Evolutionary conservation across 1,140 invertebrate species (phyloP).

Genomic region (Cydia pomonella): DNA sequence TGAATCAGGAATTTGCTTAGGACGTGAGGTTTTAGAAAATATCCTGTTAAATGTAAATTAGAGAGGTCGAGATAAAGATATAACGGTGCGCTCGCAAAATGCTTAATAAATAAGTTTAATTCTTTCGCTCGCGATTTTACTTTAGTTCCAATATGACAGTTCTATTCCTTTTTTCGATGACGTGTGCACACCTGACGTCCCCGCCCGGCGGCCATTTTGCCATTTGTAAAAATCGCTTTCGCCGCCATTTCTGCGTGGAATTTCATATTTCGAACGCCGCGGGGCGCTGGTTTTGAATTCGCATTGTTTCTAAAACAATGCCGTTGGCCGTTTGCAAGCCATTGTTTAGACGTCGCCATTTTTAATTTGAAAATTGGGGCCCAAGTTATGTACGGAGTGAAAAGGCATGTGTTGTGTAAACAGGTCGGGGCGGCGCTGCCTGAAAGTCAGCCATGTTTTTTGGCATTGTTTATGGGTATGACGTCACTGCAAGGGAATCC

Average conservation of each 20-base stretch:
- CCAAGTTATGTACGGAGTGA: slow-evolving; percentile 42
- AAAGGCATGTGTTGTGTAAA: slow-evolving; percentile 2
- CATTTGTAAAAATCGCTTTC: slow-evolving; percentile 78
- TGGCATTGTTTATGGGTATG: background rate
- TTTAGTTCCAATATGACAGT: background rate
- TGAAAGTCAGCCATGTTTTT: slow-evolving; percentile 25
- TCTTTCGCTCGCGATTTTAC: slow-evolving; percentile 46
- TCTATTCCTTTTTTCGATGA: background rate
- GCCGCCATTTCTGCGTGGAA: slow-evolving; percentile 75
- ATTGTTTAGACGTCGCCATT: slow-evolving; percentile 74
- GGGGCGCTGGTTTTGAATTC: slow-evolving; percentile 73
- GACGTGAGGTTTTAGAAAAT: slow-evolving; percentile 69
- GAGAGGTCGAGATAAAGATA: slow-evolving; percentile 60
- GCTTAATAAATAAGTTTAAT: slow-evolving; percentile 52
- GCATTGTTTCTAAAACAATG: slow-evolving; percentile 78
- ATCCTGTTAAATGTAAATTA: slow-evolving; percentile 72
- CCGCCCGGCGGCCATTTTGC: slow-evolving; percentile 76
- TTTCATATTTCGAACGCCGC: slow-evolving; percentile 76
- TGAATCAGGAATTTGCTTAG: slow-evolving; percentile 58
- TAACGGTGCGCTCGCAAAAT: slow-evolving; percentile 50
- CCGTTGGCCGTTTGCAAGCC: slow-evolving; percentile 61
- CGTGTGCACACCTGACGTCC: slow-evolving; percentile 58
- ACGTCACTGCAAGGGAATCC: slow-evolving; percentile 6
- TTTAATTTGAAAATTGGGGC: slow-evolving; percentile 76
- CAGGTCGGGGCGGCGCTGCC: slow-evolving; percentile 33